Evolutionary conservation across 2,797 vertebrate genomes (phyloP), one percentile per base, ranked within the genome.

Genomic region (Dipus sagitta): DNA sequence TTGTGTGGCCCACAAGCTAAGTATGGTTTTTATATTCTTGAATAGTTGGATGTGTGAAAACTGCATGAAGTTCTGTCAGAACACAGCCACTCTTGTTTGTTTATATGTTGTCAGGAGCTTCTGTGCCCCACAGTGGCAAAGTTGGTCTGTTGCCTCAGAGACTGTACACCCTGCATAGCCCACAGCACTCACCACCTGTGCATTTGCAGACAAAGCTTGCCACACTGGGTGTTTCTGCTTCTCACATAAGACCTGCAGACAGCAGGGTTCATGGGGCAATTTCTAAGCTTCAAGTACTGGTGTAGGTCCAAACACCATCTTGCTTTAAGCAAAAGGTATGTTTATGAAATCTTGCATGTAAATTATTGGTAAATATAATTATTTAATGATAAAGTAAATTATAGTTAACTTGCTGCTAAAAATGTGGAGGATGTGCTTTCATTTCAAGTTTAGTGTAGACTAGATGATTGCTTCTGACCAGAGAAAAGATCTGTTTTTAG

Each of bases 341-440:
- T 60, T 94, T 90, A 81, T 58, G 28, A 93, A 85, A 91, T 74
- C 42, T 47, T 94, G 18, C 38, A 28, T 76, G 34, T 74, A 78
- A 92, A 62, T 77, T 91, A 58, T 80, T 42, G 47, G 17, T 79
- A 88, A 91, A 86, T 76, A 30, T 89, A 67, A 65, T 95, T 85
- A 70, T 80, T 93, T 89, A 81, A 78, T 54, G 85, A 68, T 80
- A 71, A 83, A 77, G 9, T 67, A 32, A 76, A 65, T 72, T 70
- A 21, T 64, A 81, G 52, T 87, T n/a, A 91, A 4, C 34, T 74
- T 32, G 0, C 15, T 81, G 21, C 52, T 94, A 71, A 24, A 52
- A 64, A 60, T 89, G 18, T 85, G 72, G 26, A 78, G 30, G 30
- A 78, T 92, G 93, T 65, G 54, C 60, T 60, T 88, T 87, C 54